These are phyloP conservation scores for Drosophila flavopinicola DNA, from an alignment of 2,888 invertebrate species.

Conservation along the genomic window DNA sequence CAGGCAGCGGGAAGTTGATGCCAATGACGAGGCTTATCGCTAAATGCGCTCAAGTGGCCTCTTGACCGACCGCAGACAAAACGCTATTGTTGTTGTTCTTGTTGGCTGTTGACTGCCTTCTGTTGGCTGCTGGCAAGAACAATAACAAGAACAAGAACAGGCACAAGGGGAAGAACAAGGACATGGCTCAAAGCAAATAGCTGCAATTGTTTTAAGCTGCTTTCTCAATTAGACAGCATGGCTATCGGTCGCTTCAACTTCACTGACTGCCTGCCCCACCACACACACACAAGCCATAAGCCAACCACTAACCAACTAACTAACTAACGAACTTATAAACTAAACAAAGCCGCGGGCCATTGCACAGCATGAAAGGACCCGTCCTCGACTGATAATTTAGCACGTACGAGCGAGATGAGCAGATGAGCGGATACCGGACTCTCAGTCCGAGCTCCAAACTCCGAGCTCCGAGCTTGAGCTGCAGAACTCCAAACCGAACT, in stretches of 20 bases:
- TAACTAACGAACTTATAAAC: conserved; percentile 73
- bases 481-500: conserved; percentile 5
- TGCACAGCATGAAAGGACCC: conserved; percentile 33
- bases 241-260: conserved; percentile 54
- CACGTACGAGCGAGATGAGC: conserved; percentile 54
- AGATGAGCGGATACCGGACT: conserved; percentile 12
- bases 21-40: conserved; percentile 52
- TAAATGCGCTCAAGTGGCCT: conserved; percentile 51
- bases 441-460: no score
- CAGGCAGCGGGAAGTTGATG: neutral
- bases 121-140: neutral
- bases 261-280: conserved; percentile 30
- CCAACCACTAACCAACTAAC: conserved; percentile 43
- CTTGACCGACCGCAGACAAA: conserved; percentile 39
- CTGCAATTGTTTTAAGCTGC: conserved; percentile 73
- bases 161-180: conserved; percentile 14
- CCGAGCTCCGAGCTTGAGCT: conserved; percentile 1
- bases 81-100: conserved; percentile 17
- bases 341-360: conserved; percentile 69
- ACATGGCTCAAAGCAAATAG: conserved; percentile 54
- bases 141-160: conserved; percentile 2
- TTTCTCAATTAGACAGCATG: conserved; percentile 65
- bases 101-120: conserved; percentile 10
- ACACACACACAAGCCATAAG: neutral
- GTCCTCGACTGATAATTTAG: conserved; percentile 62